Base-by-base conservation (phyloP, 2,888 invertebrate species). In the Coleophora flavipennella region DNA sequence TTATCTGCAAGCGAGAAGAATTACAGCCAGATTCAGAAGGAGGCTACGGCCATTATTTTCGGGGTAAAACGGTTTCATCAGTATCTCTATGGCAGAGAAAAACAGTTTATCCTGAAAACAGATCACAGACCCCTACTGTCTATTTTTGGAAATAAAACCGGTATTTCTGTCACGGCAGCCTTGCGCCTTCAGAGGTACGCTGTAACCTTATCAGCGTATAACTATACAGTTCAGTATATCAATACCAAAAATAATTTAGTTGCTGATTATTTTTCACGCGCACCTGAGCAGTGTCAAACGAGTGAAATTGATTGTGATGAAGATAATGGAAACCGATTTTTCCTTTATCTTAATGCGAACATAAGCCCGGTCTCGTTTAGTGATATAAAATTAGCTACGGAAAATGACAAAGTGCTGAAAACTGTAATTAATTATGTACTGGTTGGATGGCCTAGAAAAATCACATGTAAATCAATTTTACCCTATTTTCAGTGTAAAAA, bases 351-450 rank as follows among this genome's bases (percentile, higher is more conserved):
- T n/a, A n/a, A n/a, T n/a, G n/a, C n/a, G n/a, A n/a, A n/a, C n/a
- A 11, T 46, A 13, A 39, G 33, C 13, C 43, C 48, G 13, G 29
- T 45, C 34, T 36, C 42, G 2, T 40, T 35, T 29, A n/a, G 1
- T 6, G 39, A 46, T 8, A 46, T 48, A 12, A 36, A 33, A 28
- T 14, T 25, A 2, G 44, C 44, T 20, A 40, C 43, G 3, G 35
- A 9, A 4, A 32, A 26, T 7, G 50, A 48, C 14, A 39, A 29
- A 1, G 11, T 41, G 8, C 31, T 52, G n/a, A 13, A 36, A 33
- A 49, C 42, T 1, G 48, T 52, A 9, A 38, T 39, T 1, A 48
- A 43, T 8, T 52, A 49, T 26, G 42, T 50, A 36, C 38, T 31
- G n/a, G n/a, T n/a, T n/a, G n/a, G n/a, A n/a, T n/a, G n/a, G n/a